phyloP scores from a whole-genome alignment of 2,888 invertebrate species.

The Polyploca ridens region DNA sequence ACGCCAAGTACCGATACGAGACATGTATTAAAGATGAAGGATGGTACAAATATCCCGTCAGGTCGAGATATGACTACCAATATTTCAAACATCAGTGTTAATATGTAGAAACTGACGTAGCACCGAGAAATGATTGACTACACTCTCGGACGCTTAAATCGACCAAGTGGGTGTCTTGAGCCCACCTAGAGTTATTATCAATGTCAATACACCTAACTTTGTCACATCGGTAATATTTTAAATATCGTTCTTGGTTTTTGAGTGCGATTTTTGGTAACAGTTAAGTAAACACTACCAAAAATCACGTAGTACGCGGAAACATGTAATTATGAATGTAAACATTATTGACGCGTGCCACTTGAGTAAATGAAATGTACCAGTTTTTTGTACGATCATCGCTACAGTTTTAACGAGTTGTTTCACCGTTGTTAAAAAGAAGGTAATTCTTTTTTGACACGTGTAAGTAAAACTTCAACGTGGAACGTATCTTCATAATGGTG shows the following conservation, averaged over 20 bases:
- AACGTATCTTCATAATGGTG: neutral
- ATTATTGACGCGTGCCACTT: constrained; percentile 41
- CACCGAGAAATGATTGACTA: constrained; percentile 54
- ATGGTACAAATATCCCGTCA: constrained; percentile 5
- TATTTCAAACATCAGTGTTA: constrained; percentile 49
- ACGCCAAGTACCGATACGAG: neutral
- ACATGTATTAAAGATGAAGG: neutral
- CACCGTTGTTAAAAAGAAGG: constrained; percentile 33
- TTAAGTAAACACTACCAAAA: constrained; percentile 67
- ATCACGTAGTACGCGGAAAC: constrained; percentile 53
- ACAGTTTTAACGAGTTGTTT: constrained; percentile 35
- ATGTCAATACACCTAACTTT: constrained; percentile 63
- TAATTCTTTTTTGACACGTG: constrained; percentile 25
- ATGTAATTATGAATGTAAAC: constrained; percentile 51
- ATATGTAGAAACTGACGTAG: constrained; percentile 45
- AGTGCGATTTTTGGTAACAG: constrained; percentile 65
- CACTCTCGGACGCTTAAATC: constrained; percentile 21
- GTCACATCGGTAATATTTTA: constrained; percentile 67
- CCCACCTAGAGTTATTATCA: constrained; percentile 56
- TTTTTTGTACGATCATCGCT: constrained; percentile 29
- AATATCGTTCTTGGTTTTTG: constrained; percentile 66
- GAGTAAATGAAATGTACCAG: constrained; percentile 14
- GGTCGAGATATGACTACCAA: constrained; percentile 41
- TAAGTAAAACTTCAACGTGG: neutral
- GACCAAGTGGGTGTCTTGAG: constrained; percentile 42